Evolutionary conservation across 2,888 invertebrate genomes (phyloP).

Genomic region (Drosophila longiperda): DNA sequence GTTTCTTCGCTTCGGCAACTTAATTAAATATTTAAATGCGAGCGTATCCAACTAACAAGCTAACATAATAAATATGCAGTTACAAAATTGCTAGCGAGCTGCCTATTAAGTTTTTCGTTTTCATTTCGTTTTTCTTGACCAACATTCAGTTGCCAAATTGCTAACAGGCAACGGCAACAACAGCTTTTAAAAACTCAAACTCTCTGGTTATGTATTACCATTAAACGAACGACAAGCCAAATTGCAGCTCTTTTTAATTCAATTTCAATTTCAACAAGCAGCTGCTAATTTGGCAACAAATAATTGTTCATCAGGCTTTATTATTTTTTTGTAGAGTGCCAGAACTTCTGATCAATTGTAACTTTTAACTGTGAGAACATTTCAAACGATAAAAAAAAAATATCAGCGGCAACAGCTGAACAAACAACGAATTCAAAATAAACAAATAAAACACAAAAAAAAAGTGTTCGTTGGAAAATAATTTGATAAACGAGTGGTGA

Average conservation of each 20-base stretch:
- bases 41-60: constrained; percentile 28
- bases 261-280: constrained; percentile 19
- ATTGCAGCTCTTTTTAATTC: constrained; percentile 17
- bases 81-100: constrained; percentile 39
- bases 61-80: constrained; percentile 27
- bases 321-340: constrained; percentile 4
- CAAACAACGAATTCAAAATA: constrained; percentile 37
- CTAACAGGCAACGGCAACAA: constrained; percentile 29
- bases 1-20: constrained; percentile 28
- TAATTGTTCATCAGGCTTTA: constrained; percentile 12
- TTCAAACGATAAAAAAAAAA: constrained; percentile 19
- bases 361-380: constrained; percentile 28
- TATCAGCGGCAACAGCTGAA: constrained; percentile 27
- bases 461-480: neutral
- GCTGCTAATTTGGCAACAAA: constrained; percentile 42
- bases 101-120: constrained; percentile 48
- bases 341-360: constrained; percentile 28
- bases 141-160: constrained; percentile 55
- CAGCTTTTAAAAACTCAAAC: constrained; percentile 18
- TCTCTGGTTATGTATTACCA: constrained; percentile 23
- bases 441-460: constrained; percentile 31
- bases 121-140: constrained; percentile 45
- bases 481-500: constrained; percentile 2
- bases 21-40: constrained; percentile 65
- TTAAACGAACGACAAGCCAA: constrained; percentile 16